phyloP scores from a whole-genome alignment of 2,888 invertebrate genomes.

The Polylopha cassiicola region DNA sequence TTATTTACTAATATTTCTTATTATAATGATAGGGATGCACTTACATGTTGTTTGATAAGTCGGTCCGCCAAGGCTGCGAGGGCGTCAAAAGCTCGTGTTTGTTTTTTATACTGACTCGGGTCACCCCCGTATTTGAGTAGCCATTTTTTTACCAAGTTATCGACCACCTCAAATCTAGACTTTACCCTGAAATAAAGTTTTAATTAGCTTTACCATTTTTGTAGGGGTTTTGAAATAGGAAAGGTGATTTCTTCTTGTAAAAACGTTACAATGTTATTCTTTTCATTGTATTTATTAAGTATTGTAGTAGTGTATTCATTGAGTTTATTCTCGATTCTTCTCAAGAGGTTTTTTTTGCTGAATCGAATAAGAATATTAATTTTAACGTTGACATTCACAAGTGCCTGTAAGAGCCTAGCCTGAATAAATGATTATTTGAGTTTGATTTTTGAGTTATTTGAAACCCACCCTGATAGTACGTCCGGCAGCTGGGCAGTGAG shows the following conservation, averaged over 20 bases:
- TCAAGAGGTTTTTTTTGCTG: too few relatives aligned
- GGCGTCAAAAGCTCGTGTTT: constrained; percentile 61
- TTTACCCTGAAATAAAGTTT: constrained; percentile 34
- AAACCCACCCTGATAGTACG: constrained; percentile 51
- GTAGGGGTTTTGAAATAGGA: too few relatives aligned
- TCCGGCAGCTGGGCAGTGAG: constrained; percentile 46
- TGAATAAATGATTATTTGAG: too few relatives aligned
- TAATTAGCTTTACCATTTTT: neutral
- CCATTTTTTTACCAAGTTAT: constrained; percentile 54
- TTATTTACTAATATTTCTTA: neutral
- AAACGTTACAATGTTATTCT: too few relatives aligned
- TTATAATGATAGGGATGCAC: constrained; percentile 21
- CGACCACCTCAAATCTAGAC: constrained; percentile 59
- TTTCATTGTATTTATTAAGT: too few relatives aligned
- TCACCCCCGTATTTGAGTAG: constrained; percentile 57
- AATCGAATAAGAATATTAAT: too few relatives aligned
- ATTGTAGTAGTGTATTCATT: too few relatives aligned
- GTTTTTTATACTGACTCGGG: constrained; percentile 58
- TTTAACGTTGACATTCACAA: too few relatives aligned
- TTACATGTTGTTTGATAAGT: constrained; percentile 56
- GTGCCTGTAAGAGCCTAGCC: too few relatives aligned
- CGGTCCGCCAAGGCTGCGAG: constrained; percentile 55
- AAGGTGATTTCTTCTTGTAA: too few relatives aligned
- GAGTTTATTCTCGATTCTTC: too few relatives aligned
- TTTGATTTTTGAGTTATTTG: neutral